Conservation (phyloP, 2,113 vertebrate genomes). For the Meleagris gallopavo region DNA sequence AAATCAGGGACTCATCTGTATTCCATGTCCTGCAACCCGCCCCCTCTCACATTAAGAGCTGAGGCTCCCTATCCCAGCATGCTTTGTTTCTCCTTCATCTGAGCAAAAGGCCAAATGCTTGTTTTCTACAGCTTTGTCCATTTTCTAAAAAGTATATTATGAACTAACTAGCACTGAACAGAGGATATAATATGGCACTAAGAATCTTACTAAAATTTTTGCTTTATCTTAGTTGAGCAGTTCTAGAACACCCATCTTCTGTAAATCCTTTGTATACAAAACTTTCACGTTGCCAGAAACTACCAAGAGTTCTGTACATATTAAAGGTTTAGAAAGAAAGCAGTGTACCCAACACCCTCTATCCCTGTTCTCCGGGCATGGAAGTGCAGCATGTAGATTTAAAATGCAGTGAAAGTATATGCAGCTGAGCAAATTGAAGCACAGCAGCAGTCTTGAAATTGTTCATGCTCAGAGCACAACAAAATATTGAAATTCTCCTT, state of each 20-base stretch:
- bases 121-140: neutral
- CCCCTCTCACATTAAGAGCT: constrained; percentile 1
- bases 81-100: constrained; percentile 63
- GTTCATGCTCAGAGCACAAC: neutral
- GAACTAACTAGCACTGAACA: neutral
- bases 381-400: neutral
- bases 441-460: neutral
- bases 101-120: constrained; percentile 51
- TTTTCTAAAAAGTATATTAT: neutral
- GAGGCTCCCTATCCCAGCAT: constrained; percentile 10
- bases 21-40: neutral
- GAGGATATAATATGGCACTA: neutral
- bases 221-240: neutral
- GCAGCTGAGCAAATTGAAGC: neutral
- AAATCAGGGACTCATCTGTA: constrained; percentile 39
- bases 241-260: neutral
- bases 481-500: neutral
- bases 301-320: neutral
- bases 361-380: neutral
- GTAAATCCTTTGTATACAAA: neutral
- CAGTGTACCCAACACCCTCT: neutral
- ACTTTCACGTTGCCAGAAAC: neutral
- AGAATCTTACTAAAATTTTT: neutral
- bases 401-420: neutral
- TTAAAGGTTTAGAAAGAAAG: neutral